Conservation (phyloP, 2,113 vertebrate genomes). For the Talpa occidentalis region DNA sequence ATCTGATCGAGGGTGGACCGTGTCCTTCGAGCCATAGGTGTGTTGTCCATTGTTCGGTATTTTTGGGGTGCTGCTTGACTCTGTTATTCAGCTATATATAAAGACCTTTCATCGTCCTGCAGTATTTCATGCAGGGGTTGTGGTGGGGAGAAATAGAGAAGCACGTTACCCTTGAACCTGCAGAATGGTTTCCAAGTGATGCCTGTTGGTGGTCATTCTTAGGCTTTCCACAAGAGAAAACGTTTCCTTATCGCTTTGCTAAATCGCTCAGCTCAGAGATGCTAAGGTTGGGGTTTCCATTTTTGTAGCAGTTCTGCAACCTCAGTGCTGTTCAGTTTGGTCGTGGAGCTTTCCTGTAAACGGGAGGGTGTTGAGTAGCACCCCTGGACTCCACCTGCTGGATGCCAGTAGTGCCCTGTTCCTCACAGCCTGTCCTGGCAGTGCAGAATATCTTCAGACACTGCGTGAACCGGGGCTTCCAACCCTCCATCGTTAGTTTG, state of each 20-base stretch:
- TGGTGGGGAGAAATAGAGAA: neutral
- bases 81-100: neutral
- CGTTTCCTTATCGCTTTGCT: neutral
- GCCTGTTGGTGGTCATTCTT: neutral
- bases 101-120: neutral
- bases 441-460: too few relatives aligned
- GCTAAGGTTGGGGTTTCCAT: neutral
- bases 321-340: too few relatives aligned
- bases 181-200: neutral
- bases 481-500: neutral
- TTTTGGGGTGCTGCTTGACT: neutral
- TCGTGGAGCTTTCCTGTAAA: too few relatives aligned
- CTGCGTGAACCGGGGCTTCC: rapidly evolving
- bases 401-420: too few relatives aligned
- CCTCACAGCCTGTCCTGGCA: too few relatives aligned
- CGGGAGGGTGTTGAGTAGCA: too few relatives aligned
- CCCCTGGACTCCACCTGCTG: too few relatives aligned
- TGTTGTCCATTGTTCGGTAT: neutral
- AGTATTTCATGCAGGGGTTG: neutral
- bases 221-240: neutral
- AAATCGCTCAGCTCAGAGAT: neutral
- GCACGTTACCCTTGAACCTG: neutral
- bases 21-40: neutral
- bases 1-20: rapidly evolving
- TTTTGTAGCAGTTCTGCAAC: neutral